Base-by-base conservation (phyloP, 2,888 invertebrate genomes). In the Cerastoderma edule region DNA sequence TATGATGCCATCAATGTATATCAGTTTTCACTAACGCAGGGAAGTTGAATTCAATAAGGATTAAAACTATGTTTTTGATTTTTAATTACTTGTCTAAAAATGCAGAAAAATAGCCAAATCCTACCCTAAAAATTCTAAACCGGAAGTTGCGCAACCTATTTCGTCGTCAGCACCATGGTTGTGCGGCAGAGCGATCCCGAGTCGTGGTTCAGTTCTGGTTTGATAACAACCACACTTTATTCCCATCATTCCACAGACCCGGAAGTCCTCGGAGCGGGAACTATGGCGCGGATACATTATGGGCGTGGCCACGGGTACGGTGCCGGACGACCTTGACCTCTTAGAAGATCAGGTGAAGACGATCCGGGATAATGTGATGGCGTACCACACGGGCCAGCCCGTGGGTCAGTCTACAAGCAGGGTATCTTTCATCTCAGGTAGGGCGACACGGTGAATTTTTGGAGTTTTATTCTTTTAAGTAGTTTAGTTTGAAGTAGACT, bases 261-360 rank as follows among this genome's bases (percentile, higher is more conserved):
- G 56, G 60, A 76, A 67, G 63, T 66, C 57, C 8, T 60, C 76
- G 5, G 77, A 80, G 33, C 65, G 76, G n/a, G 80, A 80, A 32
- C 22, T 67, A 56, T 80, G 80, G 80, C 35, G 77, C 8, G 80
- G 67, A 0, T 80, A 80, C 54, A 70, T 80, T 8, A 35, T 60
- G 22, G 80, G 76, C 27, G 33, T 80, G 24, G 46, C 68, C 0
- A 64, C 50, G 67, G 80, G 83, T 27, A 53, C 50, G 4, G 74
- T 83, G 19, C 83, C 85, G 30, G 69, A 69, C 22, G 74, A 80
- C 53, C 67, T 85, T n/a, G 85, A 85, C 35, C 74, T 85, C 16
- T 65, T 80, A 10, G 67, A 74, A 3, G 67, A 44, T n/a, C 75
- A 84, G n/a, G 60, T 83, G 5, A 54, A 57, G 10, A 70, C 57